Evolutionary conservation across 2,888 invertebrate genomes (phyloP).

Genomic region (Drosophila recens): DNA sequence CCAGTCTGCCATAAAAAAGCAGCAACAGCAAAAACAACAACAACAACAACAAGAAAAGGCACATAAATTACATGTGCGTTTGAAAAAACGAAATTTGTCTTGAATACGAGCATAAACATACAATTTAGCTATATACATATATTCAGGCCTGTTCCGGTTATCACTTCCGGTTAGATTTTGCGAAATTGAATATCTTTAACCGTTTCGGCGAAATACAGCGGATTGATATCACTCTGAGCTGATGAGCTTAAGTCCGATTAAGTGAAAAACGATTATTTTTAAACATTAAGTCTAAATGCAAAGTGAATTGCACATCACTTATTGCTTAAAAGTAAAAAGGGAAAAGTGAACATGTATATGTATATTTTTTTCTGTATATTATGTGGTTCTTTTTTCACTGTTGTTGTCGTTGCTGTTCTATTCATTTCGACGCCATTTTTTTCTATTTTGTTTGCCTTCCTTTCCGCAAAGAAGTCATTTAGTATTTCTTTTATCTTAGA

Average conservation of each 20-base stretch:
- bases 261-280: too few relatives aligned
- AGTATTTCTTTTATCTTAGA: too few relatives aligned
- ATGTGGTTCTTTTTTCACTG: neutral
- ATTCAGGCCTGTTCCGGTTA: too few relatives aligned
- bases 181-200: too few relatives aligned
- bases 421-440: slow-evolving; percentile 25
- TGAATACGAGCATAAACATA: slow-evolving; percentile 5
- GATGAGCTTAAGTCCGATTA: too few relatives aligned
- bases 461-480: slow-evolving; percentile 13
- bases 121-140: neutral
- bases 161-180: too few relatives aligned
- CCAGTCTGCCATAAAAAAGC: slow-evolving; percentile 52
- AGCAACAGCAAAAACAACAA: neutral
- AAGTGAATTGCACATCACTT: too few relatives aligned
- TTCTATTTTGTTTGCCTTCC: slow-evolving; percentile 22
- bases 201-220: too few relatives aligned
- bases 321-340: too few relatives aligned
- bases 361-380: slow-evolving; percentile 5
- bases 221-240: too few relatives aligned
- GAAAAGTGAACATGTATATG: neutral
- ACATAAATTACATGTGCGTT: slow-evolving; percentile 38
- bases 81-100: slow-evolving; percentile 33
- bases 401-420: slow-evolving; percentile 1
- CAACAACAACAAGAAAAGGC: slow-evolving; percentile 34
- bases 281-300: too few relatives aligned